Percentiles rank a stretch among this genome's conserved stretches.
These are phyloP conservation scores for Dicycla oo DNA, from an alignment of 2,888 invertebrate genomes.

Conservation along the genomic window DNA sequence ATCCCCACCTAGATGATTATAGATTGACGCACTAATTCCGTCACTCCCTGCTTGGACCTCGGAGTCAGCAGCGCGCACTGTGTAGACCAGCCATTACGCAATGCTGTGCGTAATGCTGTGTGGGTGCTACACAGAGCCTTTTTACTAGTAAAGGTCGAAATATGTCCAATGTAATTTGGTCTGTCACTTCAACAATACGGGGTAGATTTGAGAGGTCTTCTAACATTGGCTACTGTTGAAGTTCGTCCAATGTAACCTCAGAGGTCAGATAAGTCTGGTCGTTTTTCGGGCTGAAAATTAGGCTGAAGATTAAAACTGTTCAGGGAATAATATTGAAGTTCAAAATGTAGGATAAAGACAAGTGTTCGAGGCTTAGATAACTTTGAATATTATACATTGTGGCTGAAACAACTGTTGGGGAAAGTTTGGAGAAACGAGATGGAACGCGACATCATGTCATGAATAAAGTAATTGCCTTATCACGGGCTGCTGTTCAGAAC, in stretches of 20 bases:
- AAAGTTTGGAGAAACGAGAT: not conserved
- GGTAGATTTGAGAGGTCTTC: not conserved
- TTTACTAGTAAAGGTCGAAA: not conserved
- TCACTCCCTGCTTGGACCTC: too few relatives aligned
- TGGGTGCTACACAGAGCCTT: not conserved
- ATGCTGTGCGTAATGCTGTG: too few relatives aligned
- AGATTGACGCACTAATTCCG: too few relatives aligned
- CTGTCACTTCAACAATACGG: not conserved
- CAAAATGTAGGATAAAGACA: not conserved
- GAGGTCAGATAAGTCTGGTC: not conserved
- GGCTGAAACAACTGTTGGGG: not conserved
- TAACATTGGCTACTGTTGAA: not conserved
- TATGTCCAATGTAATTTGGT: not conserved
- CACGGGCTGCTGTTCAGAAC: not conserved
- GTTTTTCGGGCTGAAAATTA: constrained; percentile 1
- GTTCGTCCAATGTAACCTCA: not conserved
- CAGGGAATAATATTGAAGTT: constrained; percentile 15
- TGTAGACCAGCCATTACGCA: too few relatives aligned
- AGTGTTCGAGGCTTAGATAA: not conserved
- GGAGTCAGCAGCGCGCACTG: too few relatives aligned
- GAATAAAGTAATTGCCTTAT: not conserved
- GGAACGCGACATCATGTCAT: not conserved
- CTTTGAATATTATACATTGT: not conserved
- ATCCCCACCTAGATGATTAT: too few relatives aligned
- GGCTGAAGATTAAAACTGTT: constrained; percentile 8